Percentiles rank a stretch among this genome's conserved stretches.
Conservation (phyloP, 2,113 vertebrate genomes). For the Scopus umbretta region DNA sequence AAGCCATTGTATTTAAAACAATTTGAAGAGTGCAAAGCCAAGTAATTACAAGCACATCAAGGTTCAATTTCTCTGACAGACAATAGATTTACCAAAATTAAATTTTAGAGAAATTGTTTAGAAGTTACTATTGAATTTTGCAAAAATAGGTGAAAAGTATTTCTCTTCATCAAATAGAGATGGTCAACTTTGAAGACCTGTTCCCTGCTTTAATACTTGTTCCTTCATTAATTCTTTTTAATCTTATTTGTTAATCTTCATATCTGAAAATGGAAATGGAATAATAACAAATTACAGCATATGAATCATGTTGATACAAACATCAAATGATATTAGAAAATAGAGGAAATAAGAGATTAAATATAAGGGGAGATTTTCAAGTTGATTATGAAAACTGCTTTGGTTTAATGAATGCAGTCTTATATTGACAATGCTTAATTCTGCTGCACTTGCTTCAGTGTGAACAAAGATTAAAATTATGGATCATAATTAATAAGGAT, state of each 20-base stretch:
- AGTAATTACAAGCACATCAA: not conserved
- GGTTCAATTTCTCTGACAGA: not conserved
- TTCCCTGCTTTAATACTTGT: not conserved
- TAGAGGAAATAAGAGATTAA: not conserved
- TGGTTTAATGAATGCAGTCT: constrained; percentile 13
- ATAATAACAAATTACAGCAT: not conserved
- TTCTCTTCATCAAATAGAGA: not conserved
- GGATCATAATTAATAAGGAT: constrained; percentile 52
- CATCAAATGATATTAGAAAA: not conserved
- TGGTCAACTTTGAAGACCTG: not conserved
- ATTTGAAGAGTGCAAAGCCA: not conserved
- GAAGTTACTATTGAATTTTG: not conserved
- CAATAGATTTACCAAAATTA: not conserved
- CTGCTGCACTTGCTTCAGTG: not conserved
- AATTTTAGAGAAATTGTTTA: not conserved
- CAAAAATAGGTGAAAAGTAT: not conserved
- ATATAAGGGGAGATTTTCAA: not conserved
- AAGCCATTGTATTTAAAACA: not conserved
- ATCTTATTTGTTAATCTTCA: not conserved
- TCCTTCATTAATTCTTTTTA: not conserved
- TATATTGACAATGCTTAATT: not conserved
- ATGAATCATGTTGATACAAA: not conserved
- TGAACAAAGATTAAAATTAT: constrained; percentile 52
- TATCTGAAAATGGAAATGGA: not conserved
- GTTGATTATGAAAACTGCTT: not conserved